These are phyloP conservation scores for Ceryle rudis DNA, from an alignment of 2,797 vertebrate species.

Conservation along the genomic window DNA sequence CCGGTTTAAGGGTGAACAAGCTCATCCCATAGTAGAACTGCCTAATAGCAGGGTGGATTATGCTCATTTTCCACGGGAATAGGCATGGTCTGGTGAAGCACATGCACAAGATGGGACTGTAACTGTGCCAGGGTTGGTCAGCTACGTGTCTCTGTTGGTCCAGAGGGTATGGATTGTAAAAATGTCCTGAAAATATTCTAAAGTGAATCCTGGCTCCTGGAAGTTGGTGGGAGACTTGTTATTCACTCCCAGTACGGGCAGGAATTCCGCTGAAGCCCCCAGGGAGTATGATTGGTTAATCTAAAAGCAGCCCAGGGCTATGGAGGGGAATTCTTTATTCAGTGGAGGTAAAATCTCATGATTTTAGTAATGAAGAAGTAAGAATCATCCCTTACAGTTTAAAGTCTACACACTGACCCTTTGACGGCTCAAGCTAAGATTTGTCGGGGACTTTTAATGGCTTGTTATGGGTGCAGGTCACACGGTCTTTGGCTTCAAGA, in stretches of 20 bases:
- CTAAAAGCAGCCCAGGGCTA: neutral
- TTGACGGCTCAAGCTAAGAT: neutral
- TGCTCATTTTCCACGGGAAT: neutral
- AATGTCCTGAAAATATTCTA: neutral
- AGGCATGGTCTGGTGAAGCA: neutral
- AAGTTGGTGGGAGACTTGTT: neutral
- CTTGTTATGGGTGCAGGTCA: neutral
- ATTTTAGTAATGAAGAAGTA: neutral
- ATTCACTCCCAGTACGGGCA: neutral
- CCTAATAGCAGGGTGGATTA: neutral
- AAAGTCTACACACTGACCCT: neutral
- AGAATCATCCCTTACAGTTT: neutral
- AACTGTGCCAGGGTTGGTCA: neutral
- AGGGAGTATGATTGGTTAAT: neutral
- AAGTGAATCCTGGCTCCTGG: neutral
- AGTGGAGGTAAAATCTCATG: neutral
- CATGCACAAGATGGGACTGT: neutral
- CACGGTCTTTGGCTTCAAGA: neutral
- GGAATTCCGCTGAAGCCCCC: neutral
- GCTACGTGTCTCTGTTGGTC: fast-evolving
- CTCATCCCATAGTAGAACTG: neutral
- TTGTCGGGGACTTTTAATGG: neutral
- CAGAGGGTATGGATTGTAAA: neutral
- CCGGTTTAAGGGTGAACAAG: neutral
- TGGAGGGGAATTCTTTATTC: neutral